A percentile compares a stretch with the other conserved stretches of the same genome.
Evolutionary conservation across 2,797 vertebrate species (phyloP).

Genomic region (Arrhamphus sclerolepis): DNA sequence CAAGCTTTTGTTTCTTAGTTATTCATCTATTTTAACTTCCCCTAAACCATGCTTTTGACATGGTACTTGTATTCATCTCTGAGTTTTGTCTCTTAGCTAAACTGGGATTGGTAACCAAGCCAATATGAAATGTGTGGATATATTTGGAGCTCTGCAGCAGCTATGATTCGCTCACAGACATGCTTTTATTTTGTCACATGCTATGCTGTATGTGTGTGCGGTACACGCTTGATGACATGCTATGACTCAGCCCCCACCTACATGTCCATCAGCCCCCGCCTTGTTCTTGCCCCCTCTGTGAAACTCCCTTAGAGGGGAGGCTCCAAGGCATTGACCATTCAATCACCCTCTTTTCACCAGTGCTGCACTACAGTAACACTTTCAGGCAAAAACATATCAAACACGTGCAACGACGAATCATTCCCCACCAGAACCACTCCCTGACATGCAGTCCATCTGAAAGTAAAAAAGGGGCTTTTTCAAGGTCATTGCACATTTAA

Average conservation of each 20-base stretch:
- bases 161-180: conserved; percentile 11
- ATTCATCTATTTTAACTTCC: conserved; percentile 27
- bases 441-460: conserved; percentile 44
- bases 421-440: conserved; percentile 32
- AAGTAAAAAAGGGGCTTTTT: conserved; percentile 37
- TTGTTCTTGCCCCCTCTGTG: conserved; percentile 56
- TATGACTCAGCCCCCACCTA: conserved; percentile 16
- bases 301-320: conserved; percentile 66
- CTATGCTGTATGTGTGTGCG: conserved; percentile 23
- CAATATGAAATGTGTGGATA: conserved; percentile 1
- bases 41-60: conserved; percentile 29
- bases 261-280: conserved; percentile 32
- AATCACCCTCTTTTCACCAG: conserved; percentile 68
- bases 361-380: conserved; percentile 50
- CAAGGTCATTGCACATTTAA: conserved; percentile 68
- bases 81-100: conserved; percentile 50
- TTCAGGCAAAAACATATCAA: conserved; percentile 45
- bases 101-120: conserved; percentile 54
- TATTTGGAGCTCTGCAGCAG: conserved; percentile 50
- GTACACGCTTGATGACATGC: conserved; percentile 4
- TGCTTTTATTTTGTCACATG: conserved; percentile 9
- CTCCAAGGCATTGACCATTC: conserved; percentile 68
- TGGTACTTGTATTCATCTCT: conserved; percentile 48
- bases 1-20: conserved; percentile 24
- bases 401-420: conserved; percentile 47